Evolutionary conservation across 2,888 invertebrate genomes (phyloP), one percentile per base, ranked within the genome.

Genomic region (Nasonovia ribisnigri): DNA sequence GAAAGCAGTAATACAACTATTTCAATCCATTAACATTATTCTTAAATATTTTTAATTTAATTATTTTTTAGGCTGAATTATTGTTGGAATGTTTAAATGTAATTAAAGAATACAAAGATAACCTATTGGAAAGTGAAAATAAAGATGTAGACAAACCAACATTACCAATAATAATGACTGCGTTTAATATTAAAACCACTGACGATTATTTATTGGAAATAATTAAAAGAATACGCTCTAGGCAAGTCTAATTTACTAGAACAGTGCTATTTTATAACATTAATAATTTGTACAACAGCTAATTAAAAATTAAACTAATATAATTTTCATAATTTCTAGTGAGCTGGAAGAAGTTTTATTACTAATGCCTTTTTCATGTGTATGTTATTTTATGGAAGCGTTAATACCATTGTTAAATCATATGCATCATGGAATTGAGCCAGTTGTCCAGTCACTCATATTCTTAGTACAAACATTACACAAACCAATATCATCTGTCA

Each of bases 321-420:
- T 77, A 87, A 16, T 94, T 77, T 89, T 88, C 11, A 10, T 88
- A 46, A 91, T 87, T 94, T 96, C 11, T 96, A 98, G 99, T 95
- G 99, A 99, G 95, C 96, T 99, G 94, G 99, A 99, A 96, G 98
- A 99, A 96, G 97, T 98, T 0, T 96, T 99, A 0, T 96, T 99
- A 0, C 96, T 99, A 26, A 96, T 99, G 87, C 98, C 99, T 2
- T 98, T 99, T 95, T 96, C 97, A 91, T 94, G 94, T 42, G 95
- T 95, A n/a, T 97, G 97, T 95, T 97, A 98, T 91, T 96, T 99
- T 90, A 96, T 99, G 1, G 96, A 97, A 94, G 96, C 97, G 95
- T 96, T 99, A 94, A 97, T 98, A 0, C 95, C 96, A 13, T 96
- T 99, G 93, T 96, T 98, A 24, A 96, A 96, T 88, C 95, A 96